Percentiles rank a stretch among this genome's conserved stretches.
Evolutionary conservation across 2,888 invertebrate species (phyloP).

Genomic region (Oeneis ivallda): DNA sequence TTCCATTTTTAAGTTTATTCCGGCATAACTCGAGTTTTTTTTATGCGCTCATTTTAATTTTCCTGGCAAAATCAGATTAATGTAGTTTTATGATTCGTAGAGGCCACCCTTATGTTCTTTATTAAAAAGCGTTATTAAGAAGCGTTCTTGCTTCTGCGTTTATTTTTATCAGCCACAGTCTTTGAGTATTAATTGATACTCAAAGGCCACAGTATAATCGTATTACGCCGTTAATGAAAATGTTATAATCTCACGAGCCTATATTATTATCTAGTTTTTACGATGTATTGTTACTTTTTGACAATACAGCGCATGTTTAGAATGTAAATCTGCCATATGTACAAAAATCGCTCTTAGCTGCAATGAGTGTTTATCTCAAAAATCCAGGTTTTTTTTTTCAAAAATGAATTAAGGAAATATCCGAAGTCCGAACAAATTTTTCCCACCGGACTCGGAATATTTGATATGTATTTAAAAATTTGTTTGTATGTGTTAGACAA

Average conservation of each 20-base stretch:
- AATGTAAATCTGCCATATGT: too few relatives aligned
- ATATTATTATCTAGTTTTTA: too few relatives aligned
- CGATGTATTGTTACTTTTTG: too few relatives aligned
- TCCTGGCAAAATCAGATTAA: conserved; percentile 9
- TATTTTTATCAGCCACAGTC: not conserved
- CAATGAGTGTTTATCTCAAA: too few relatives aligned
- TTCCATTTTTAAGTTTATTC: not conserved
- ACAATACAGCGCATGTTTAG: not conserved
- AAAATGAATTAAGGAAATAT: too few relatives aligned
- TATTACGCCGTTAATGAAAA: not conserved
- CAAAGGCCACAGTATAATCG: not conserved
- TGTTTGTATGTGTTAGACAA: too few relatives aligned
- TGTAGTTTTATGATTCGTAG: conserved; percentile 8
- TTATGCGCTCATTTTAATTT: conserved; percentile 9
- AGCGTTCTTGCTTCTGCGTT: not conserved
- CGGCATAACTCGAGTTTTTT: not conserved
- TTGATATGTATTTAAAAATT: too few relatives aligned
- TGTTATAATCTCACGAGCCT: not conserved
- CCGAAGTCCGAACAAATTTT: too few relatives aligned
- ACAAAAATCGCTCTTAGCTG: too few relatives aligned
- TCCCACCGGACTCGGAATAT: too few relatives aligned
- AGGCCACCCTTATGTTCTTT: not conserved
- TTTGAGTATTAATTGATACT: too few relatives aligned
- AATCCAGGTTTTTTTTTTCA: too few relatives aligned
- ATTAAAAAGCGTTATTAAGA: conserved; percentile 14